Evolutionary conservation across 1,140 invertebrate genomes (phyloP), one percentile per base, ranked within the genome.

Genomic region (Daktulosphaira vitifoliae): DNA sequence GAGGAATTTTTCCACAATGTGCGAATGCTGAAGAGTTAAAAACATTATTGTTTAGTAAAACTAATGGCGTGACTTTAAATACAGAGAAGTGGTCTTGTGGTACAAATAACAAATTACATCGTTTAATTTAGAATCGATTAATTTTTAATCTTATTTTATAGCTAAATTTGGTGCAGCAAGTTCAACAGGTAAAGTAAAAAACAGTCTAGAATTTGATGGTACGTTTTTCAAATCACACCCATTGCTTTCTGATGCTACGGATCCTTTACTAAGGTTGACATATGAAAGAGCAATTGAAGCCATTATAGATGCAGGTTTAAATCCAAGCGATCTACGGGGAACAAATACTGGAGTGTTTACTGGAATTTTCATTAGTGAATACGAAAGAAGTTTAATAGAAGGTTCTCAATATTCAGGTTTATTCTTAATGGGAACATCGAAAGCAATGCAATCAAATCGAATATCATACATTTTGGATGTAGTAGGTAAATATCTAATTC

Each of bases 361-460:
- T 1, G 20, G 53, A 1, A 25, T 38, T 8, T 6, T 22, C 16
- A 44, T 26, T 4, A 59, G 53, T 2, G 53, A 59, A 42, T 42
- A 23, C 13, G 53, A 59, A 59, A 54, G 16, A n/a, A n/a, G n/a
- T n/a, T n/a, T n/a, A n/a, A n/a, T n/a, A n/a, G n/a, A 54, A 3
- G 15, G 11, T 1, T 16, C 20, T 44, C 18, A 59, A 13, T 6
- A 5, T 5, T 13, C 20, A 8, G 53, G 11, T 0, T 59, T 59
- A 25, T 23, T 11, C 26, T 77, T 86, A 70, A 81, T 82, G 56
- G 84, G 84, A 16, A 82, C 82, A 71, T 78, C 79, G 11, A 74
- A 79, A 50, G 80, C 81, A 25, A 86, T 86, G 83, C 80, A 85
- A 76, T 77, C 82, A 4, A 86, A 86, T 72, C 74, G 84, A 68